Evolutionary conservation across 23 tunicate species (phyloP), one percentile per base, ranked within the genome.

Genomic region (Botrylloides violaceus): DNA sequence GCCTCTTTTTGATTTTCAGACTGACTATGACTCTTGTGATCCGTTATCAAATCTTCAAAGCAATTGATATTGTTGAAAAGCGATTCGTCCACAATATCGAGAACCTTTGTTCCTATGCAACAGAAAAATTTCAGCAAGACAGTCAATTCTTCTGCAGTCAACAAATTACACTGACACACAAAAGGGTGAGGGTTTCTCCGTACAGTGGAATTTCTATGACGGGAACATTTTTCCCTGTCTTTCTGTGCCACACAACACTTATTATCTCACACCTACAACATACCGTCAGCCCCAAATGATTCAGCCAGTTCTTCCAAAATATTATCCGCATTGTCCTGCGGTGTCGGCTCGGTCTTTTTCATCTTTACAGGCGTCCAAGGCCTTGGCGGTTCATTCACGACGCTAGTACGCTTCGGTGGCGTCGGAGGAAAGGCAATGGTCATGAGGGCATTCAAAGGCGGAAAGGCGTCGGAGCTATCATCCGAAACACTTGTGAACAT

Each of bases 301-400:
- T 68, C 74, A 32, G 74, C 74, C 36, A 68, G 37, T 28, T 35
- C 43, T 19, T 43, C 74, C 58, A 68, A 68, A 32, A 68, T n/a
- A 26, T 68, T 56, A 15, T 39, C 58, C 12, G 36, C 74, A 4
- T 21, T 20, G 4, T 35, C 57, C 47, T 35, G 24, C 27, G 19
- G 22, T 19, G 25, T 25, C 4, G 56, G 9, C n/a, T 25, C 23
- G 27, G 57, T 63, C 3, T 34, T 23, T 22, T 60, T 4, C 6
- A 62, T 25, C 32, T 66, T 32, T 77, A 80, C 71, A 5, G 86
- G 86, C 28, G 86, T 72, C 86, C 79, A 81, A 2, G 86, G 73
- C 2, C 86, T 32, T 12, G 86, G 86, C 32, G 86, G 86, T 3
- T 73, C 36, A 22, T 65, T 38, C 0, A 30, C 31, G 18, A 4